These are phyloP conservation scores for Pitta sordida DNA, from an alignment of 2,113 vertebrate species.

Conservation along the genomic window DNA sequence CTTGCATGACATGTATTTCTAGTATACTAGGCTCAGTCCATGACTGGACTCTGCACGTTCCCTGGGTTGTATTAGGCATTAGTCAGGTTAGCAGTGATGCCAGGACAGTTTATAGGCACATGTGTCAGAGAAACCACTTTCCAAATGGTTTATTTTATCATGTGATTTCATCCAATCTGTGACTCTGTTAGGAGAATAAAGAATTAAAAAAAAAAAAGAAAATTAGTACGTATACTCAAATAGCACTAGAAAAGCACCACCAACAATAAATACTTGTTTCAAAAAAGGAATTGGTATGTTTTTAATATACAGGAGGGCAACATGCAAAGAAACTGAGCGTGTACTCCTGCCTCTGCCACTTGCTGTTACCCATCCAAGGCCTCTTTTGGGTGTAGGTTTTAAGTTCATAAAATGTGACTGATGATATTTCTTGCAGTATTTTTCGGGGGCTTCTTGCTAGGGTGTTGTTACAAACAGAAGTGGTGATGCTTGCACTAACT, in stretches of 20 bases:
- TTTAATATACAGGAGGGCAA: not conserved
- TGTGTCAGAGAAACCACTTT: not conserved
- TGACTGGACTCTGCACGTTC: not conserved
- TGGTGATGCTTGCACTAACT: not conserved
- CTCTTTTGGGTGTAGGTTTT: not conserved
- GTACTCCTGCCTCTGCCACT: not conserved
- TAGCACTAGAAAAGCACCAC: not conserved
- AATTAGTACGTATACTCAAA: not conserved
- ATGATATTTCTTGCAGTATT: not conserved
- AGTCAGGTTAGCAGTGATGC: not conserved
- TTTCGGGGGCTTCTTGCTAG: not conserved
- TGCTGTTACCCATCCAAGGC: not conserved
- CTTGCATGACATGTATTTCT: not conserved
- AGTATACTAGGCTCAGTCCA: not conserved
- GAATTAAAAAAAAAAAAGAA: not conserved
- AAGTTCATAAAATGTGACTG: not conserved
- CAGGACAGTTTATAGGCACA: not conserved
- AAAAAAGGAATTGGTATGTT: not conserved
- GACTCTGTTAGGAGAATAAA: not conserved
- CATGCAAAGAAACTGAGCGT: not conserved
- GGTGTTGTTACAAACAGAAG: not conserved
- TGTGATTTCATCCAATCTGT: not conserved
- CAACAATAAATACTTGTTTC: not conserved
- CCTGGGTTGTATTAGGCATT: not conserved
- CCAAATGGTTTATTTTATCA: not conserved